phyloP scores from a whole-genome alignment of 2,113 vertebrate genomes.

The Myiopsitta monachus region DNA sequence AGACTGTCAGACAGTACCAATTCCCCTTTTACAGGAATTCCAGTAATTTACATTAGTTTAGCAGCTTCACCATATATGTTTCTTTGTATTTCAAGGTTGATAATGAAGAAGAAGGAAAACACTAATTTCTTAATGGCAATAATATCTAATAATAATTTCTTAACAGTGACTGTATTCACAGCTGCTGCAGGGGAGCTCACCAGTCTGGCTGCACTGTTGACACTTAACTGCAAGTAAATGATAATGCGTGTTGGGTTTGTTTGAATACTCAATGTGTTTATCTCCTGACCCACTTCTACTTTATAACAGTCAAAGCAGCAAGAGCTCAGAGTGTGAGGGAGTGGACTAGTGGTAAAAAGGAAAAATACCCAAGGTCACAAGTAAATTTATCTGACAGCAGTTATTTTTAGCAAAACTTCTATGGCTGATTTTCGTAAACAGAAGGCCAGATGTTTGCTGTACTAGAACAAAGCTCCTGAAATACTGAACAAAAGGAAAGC shows the following conservation, averaged over 20 bases:
- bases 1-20: neutral
- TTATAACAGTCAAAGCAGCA: neutral
- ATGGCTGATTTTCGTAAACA: neutral
- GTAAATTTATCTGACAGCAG: neutral
- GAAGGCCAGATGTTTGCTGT: constrained; percentile 4
- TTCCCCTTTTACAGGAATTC: neutral
- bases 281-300: neutral
- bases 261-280: neutral
- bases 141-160: neutral
- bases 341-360: neutral
- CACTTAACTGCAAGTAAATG: neutral
- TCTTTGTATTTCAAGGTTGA: neutral
- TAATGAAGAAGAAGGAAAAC: neutral
- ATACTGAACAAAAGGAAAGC: neutral
- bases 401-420: constrained; percentile 27
- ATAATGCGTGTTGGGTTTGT: neutral
- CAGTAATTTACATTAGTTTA: neutral
- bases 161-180: neutral
- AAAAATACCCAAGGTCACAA: neutral
- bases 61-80: neutral
- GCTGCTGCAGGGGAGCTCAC: neutral
- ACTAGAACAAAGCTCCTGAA: neutral
- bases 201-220: neutral
- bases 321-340: neutral
- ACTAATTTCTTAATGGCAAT: neutral